Evolutionary conservation across 1,140 invertebrate genomes (phyloP).

Genomic region (Thalassaphorura encarpata): DNA sequence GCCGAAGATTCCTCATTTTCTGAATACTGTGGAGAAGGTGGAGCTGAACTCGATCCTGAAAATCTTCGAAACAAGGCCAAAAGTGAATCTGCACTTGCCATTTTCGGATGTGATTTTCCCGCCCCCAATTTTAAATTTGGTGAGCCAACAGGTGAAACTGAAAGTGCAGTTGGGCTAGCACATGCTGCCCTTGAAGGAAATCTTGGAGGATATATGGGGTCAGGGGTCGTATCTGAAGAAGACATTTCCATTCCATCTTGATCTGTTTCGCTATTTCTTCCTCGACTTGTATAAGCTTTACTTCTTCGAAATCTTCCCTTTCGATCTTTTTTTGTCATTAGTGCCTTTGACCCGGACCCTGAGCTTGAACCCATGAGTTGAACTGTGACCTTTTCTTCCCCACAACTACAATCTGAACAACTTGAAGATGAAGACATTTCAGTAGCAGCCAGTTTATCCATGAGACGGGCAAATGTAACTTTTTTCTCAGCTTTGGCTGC

Average conservation of each 20-base stretch:
- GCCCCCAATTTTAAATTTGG: constrained; percentile 17
- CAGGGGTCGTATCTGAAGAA: constrained; percentile 49
- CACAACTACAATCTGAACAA: constrained; percentile 37
- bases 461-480: constrained; percentile 59
- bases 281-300: constrained; percentile 48
- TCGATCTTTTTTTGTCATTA: constrained; percentile 24
- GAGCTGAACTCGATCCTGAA: constrained; percentile 34
- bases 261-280: constrained; percentile 40
- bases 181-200: constrained; percentile 26
- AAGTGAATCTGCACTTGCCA: constrained; percentile 60
- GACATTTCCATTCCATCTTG: constrained; percentile 32
- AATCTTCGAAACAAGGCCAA: constrained; percentile 54
- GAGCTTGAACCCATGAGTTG: too few relatives aligned
- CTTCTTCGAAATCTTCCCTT: constrained; percentile 32
- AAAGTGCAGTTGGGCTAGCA: constrained; percentile 24
- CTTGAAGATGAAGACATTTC: constrained; percentile 48
- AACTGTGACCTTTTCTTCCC: constrained; percentile 20
- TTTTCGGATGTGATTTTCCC: constrained; percentile 43
- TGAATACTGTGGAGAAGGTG: constrained; percentile 45
- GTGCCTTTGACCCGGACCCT: too few relatives aligned
- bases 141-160: neutral
- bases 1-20: constrained; percentile 34
- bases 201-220: constrained; percentile 42
- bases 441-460: constrained; percentile 55
- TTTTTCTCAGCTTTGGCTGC: constrained; percentile 60